Percentiles rank a stretch among this genome's conserved stretches.
Conservation (phyloP, 2,797 vertebrate species). For the Masticophis lateralis region DNA sequence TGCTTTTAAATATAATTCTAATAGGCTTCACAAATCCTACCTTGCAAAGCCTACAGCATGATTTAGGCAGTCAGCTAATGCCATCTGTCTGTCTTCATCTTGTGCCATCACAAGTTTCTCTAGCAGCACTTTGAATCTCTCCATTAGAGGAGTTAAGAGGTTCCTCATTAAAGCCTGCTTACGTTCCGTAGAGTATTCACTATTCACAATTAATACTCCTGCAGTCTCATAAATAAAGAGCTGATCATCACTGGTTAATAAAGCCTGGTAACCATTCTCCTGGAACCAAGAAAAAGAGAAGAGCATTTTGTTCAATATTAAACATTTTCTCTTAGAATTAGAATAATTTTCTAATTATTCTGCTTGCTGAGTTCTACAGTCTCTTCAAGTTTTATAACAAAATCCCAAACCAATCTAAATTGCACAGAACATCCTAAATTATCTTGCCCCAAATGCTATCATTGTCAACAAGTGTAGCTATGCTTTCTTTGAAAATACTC, state of each 20-base stretch:
- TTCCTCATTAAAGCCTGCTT: conserved; percentile 93
- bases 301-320: not conserved
- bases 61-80: conserved; percentile 89
- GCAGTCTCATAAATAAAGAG: conserved; percentile 97
- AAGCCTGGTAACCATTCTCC: conserved; percentile 90
- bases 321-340: not conserved
- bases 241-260: conserved; percentile 95
- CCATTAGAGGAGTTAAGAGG: conserved; percentile 89
- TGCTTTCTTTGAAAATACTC: not conserved
- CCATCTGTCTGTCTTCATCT: conserved; percentile 87
- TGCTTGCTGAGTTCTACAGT: not conserved
- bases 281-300: conserved; percentile 61
- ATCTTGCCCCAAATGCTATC: not conserved
- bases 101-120: conserved; percentile 84
- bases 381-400: not conserved
- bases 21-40: conserved; percentile 59
- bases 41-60: conserved; percentile 96
- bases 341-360: not conserved
- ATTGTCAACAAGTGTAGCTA: not conserved
- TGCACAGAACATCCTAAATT: not conserved
- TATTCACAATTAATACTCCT: conserved; percentile 91
- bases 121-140: conserved; percentile 89
- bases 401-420: not conserved
- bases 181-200: conserved; percentile 87
- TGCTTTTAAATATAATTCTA: not conserved